A percentile compares a stretch with the other conserved stretches of the same genome.
These are phyloP conservation scores for Clinocottus analis DNA, from an alignment of 2,113 vertebrate genomes.

Conservation along the genomic window DNA sequence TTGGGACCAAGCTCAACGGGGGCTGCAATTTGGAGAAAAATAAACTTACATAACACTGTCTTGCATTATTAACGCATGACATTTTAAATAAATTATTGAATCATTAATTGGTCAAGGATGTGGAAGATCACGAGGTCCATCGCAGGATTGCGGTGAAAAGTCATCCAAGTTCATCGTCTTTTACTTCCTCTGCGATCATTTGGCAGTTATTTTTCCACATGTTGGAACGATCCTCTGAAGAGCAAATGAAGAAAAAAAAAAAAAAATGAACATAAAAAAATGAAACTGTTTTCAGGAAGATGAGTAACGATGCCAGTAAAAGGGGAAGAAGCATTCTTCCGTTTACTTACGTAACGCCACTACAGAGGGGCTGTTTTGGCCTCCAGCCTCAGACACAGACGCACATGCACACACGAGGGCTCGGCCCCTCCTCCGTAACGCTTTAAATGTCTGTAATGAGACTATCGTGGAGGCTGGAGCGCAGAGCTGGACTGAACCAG, in stretches of 20 bases:
- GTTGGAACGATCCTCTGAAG: neutral
- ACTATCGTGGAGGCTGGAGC: conserved; percentile 45
- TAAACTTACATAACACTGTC: conserved; percentile 27
- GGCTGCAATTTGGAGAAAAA: conserved; percentile 26
- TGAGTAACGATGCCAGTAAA: conserved; percentile 63
- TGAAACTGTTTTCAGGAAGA: conserved; percentile 46
- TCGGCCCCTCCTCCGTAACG: conserved; percentile 48
- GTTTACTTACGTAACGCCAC: conserved; percentile 74
- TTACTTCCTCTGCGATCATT: conserved; percentile 18
- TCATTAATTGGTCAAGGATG: conserved; percentile 1
- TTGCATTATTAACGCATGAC: conserved; percentile 32
- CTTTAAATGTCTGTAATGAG: conserved; percentile 64
- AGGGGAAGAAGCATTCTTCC: conserved; percentile 73
- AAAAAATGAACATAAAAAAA: neutral
- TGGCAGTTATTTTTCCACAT: neutral
- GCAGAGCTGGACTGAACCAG: conserved; percentile 52
- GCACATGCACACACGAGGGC: conserved; percentile 33
- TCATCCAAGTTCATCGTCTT: neutral
- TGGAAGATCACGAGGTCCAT: conserved; percentile 9
- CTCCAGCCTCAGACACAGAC: conserved; percentile 56
- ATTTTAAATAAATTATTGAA: conserved; percentile 42
- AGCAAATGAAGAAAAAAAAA: neutral
- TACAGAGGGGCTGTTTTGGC: conserved; percentile 73
- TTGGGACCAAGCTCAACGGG: conserved; percentile 3
- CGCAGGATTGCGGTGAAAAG: neutral